Base-by-base conservation (phyloP, 2,888 invertebrate genomes). In the Acanthosepion pharaonis region DNA sequence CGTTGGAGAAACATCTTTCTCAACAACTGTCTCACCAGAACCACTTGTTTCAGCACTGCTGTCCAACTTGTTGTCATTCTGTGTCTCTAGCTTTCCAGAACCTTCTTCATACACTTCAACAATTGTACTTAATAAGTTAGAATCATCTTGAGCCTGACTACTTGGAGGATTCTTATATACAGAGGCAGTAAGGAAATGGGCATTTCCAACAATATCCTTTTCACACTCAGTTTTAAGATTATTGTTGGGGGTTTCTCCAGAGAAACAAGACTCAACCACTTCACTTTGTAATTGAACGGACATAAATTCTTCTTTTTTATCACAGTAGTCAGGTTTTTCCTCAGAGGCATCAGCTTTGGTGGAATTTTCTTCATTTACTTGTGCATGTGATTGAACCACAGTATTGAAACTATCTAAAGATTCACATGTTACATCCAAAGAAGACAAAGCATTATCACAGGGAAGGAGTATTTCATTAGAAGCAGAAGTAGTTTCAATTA, bases 41-140 rank as follows among this genome's bases (percentile, higher is more conserved):
- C 96, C 96, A 95, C 94, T 94, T 33, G 96, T 96, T 94, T 97
- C 96, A 95, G 96, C 95, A 95, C 96, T 96, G 91, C 96, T 96
- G 95, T 96, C 97, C n/a, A 96, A 95, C 94, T 96, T 96, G 94
- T 96, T 96, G 18, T 95, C 95, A 93, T 95, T 95, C 59, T 95
- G 95, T 64, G 95, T 95, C 8, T 94, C 94, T n/a, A 95, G 94
- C 33, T 49, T 94, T 33, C 33, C 91, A 20, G 94, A 42, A 91
- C 91, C 78, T 51, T 59, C 91, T 49, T 94, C 91, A 42, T 91
- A 33, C n/a, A 91, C 94, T 91, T 91, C 91, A 42, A 59, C 94
- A 94, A 94, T 94, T 6, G 94, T 53, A 28, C 64, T 64, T 94
- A 94, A 64, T 20, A 23, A 59, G 42, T 33, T 94, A 64, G 53